Evolutionary conservation across 2,888 invertebrate species (phyloP).

Genomic region (Lepidochrysops patricia): DNA sequence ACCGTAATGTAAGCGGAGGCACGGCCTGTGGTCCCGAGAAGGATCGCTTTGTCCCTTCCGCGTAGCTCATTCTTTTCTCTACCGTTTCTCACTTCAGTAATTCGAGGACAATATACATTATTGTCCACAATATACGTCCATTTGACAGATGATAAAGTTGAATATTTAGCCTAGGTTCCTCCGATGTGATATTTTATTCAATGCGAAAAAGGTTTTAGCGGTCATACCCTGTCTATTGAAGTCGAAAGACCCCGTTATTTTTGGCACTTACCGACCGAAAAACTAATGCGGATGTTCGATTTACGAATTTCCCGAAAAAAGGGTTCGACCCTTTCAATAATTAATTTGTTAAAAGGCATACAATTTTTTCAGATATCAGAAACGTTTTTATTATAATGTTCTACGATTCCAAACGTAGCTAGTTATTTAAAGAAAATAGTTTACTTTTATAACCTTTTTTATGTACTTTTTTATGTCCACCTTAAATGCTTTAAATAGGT

Average conservation of each 20-base stretch:
- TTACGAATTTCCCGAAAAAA: slow-evolving; percentile 36
- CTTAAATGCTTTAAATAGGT: too few species aligned
- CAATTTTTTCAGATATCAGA: background rate
- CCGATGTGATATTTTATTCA: slow-evolving; percentile 27
- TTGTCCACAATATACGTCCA: slow-evolving; percentile 67
- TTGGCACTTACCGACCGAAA: slow-evolving; percentile 7
- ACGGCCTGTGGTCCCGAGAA: slow-evolving; percentile 70
- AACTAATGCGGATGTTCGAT: slow-evolving; percentile 10
- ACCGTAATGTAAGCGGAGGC: slow-evolving; percentile 73
- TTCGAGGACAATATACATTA: slow-evolving; percentile 73
- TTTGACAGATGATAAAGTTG: slow-evolving; percentile 65
- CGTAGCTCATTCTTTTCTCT: slow-evolving; percentile 65
- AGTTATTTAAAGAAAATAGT: too few species aligned
- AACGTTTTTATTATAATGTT: background rate
- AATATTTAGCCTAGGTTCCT: slow-evolving; percentile 35
- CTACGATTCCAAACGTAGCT: too few species aligned
- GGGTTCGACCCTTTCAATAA: slow-evolving; percentile 26
- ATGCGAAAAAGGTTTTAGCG: slow-evolving; percentile 29
- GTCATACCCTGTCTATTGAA: slow-evolving; percentile 35
- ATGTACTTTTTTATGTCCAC: too few species aligned
- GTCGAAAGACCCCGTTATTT: slow-evolving; percentile 35
- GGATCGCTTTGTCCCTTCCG: slow-evolving; percentile 70
- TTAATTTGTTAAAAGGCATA: slow-evolving; percentile 9
- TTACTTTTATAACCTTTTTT: too few species aligned
- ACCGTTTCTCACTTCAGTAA: slow-evolving; percentile 72